Conservation (phyloP, 2,888 invertebrate genomes). For the Steromphala cineraria region DNA sequence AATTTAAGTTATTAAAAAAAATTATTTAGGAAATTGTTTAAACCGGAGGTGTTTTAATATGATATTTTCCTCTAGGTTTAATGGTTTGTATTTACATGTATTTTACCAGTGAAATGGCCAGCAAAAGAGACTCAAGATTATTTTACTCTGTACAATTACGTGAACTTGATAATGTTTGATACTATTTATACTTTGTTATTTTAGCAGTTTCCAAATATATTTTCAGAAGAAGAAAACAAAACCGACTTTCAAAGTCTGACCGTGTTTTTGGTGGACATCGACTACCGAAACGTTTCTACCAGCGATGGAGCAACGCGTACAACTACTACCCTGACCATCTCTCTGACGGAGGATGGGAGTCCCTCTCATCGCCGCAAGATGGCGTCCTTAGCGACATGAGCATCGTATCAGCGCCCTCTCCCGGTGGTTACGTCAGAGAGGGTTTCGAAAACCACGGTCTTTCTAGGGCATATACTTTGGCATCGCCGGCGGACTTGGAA, state of each 20-base stretch:
- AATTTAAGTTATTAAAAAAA: too few species aligned
- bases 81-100: too few species aligned
- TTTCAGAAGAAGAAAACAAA: not conserved
- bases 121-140: too few species aligned
- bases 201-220: not conserved
- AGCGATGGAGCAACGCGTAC: slow-evolving; percentile 21
- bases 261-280: not conserved
- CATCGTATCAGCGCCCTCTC: slow-evolving; percentile 17
- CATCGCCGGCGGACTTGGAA: slow-evolving; percentile 18
- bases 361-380: slow-evolving; percentile 25
- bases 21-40: too few species aligned
- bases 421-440: slow-evolving; percentile 15
- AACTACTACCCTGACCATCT: slow-evolving; percentile 20
- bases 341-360: slow-evolving; percentile 30
- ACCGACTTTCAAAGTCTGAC: not conserved
- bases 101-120: too few species aligned
- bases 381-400: slow-evolving; percentile 25
- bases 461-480: not conserved
- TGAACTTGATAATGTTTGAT: too few species aligned
- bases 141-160: too few species aligned
- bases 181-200: too few species aligned
- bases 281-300: slow-evolving; percentile 14
- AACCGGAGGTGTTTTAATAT: too few species aligned
- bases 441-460: not conserved
- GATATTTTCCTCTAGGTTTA: too few species aligned